Evolutionary conservation across 2,797 vertebrate species (phyloP).

Genomic region (Malacoctenus gilli): DNA sequence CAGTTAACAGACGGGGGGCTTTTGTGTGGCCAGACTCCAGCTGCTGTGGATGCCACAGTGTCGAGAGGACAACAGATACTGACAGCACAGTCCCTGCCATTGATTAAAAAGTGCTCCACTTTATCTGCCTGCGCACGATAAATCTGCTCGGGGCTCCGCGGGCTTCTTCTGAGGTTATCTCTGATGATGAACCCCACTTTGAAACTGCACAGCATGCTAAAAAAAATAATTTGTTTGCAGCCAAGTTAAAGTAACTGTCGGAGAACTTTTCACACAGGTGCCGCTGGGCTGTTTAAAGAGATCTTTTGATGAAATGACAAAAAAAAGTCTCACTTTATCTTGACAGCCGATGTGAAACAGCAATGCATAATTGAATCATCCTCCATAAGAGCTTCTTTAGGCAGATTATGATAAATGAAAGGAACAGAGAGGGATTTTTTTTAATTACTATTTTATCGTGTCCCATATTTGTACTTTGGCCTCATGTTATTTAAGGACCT

Average conservation of each 20-base stretch:
- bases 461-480: too few relatives aligned
- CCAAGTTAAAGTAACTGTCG: background rate
- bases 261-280: constrained; percentile 1
- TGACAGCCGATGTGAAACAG: too few relatives aligned
- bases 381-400: too few relatives aligned
- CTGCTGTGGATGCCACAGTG: constrained; percentile 20
- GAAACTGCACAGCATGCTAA: constrained; percentile 3
- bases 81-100: constrained; percentile 32
- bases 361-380: too few relatives aligned
- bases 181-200: constrained; percentile 25
- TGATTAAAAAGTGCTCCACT: constrained; percentile 39
- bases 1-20: constrained; percentile 8
- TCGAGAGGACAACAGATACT: constrained; percentile 16
- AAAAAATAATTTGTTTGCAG: background rate
- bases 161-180: constrained; percentile 22
- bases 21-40: constrained; percentile 20
- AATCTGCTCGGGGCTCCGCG: constrained; percentile 8
- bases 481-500: too few relatives aligned
- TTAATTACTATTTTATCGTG: too few relatives aligned
- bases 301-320: too few relatives aligned
- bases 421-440: too few relatives aligned
- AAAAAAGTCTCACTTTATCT: too few relatives aligned
- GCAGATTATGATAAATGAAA: too few relatives aligned
- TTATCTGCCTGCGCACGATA: constrained; percentile 34
- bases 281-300: too few relatives aligned